Conservation (phyloP, 1,140 invertebrate species). For the Thrips palmi region DNA sequence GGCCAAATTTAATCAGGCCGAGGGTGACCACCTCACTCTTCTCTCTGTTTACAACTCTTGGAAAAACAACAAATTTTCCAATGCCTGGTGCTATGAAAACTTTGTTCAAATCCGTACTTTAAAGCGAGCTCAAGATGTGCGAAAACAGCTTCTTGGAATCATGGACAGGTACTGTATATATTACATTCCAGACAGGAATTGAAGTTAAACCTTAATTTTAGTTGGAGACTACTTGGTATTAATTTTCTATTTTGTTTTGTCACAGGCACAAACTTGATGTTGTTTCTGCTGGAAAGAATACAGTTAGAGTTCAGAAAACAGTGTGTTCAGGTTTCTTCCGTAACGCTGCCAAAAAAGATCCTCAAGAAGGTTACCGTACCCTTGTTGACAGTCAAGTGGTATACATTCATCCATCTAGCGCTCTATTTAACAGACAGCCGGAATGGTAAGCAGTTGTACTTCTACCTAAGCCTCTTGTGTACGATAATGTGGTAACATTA, state of each 20-base stretch:
- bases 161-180: constrained; percentile 92
- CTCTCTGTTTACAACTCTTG: constrained; percentile 99
- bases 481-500: not conserved
- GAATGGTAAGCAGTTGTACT: constrained; percentile 56
- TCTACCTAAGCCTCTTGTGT: not conserved
- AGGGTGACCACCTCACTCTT: constrained; percentile 95
- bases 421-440: constrained; percentile 92
- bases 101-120: constrained; percentile 96
- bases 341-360: constrained; percentile 98
- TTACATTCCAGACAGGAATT: not conserved
- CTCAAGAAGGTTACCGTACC: constrained; percentile 96
- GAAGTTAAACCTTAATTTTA: not conserved
- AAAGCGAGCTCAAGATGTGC: constrained; percentile 93
- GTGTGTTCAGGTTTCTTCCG: constrained; percentile 98
- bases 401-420: constrained; percentile 97
- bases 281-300: constrained; percentile 89
- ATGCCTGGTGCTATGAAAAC: constrained; percentile 99
- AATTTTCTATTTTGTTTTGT: constrained; percentile 15
- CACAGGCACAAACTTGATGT: constrained; percentile 89
- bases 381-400: constrained; percentile 96
- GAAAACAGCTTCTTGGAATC: constrained; percentile 93
- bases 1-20: constrained; percentile 96
- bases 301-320: constrained; percentile 89
- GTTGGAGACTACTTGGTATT: not conserved
- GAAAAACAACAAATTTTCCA: constrained; percentile 98